These are phyloP conservation scores for Conopomorpha cramerella DNA, from an alignment of 1,140 invertebrate genomes.

Conservation along the genomic window DNA sequence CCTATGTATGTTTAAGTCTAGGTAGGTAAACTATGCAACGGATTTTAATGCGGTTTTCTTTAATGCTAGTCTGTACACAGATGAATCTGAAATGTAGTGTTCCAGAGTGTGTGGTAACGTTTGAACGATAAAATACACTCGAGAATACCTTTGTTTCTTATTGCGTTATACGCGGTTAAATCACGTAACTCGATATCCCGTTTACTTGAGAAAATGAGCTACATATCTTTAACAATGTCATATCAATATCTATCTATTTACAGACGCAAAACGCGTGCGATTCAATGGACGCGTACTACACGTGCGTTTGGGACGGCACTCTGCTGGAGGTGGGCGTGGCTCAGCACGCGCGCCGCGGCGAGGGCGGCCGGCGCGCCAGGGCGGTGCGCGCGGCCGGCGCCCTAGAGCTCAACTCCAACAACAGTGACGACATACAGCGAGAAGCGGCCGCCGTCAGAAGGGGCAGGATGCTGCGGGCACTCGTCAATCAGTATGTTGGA, in stretches of 20 bases:
- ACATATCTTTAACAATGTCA: no score
- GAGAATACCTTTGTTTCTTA: no score
- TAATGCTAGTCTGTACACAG: no score
- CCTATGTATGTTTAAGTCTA: no score
- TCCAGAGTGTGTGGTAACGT: no score
- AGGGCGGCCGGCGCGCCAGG: constrained; percentile 82
- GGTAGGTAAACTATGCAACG: no score
- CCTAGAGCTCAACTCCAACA: constrained; percentile 93
- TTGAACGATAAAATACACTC: no score
- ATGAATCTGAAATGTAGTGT: no score
- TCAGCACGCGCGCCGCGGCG: constrained; percentile 85
- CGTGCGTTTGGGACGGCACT: constrained; percentile 93
- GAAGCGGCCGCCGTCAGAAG: constrained; percentile 89
- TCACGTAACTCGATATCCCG: no score
- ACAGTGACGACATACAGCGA: constrained; percentile 92
- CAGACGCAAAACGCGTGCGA: constrained; percentile 66
- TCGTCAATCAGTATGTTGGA: constrained; percentile 90
- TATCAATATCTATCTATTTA: neutral
- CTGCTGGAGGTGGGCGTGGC: constrained; percentile 91
- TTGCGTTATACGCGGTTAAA: no score
- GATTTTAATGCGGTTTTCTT: no score
- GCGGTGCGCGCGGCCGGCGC: constrained; percentile 84
- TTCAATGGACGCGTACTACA: constrained; percentile 93
- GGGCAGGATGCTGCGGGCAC: constrained; percentile 81
- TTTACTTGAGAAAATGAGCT: no score